These are phyloP conservation scores for Campoplex nolae DNA, from an alignment of 2,888 invertebrate species.

Conservation along the genomic window DNA sequence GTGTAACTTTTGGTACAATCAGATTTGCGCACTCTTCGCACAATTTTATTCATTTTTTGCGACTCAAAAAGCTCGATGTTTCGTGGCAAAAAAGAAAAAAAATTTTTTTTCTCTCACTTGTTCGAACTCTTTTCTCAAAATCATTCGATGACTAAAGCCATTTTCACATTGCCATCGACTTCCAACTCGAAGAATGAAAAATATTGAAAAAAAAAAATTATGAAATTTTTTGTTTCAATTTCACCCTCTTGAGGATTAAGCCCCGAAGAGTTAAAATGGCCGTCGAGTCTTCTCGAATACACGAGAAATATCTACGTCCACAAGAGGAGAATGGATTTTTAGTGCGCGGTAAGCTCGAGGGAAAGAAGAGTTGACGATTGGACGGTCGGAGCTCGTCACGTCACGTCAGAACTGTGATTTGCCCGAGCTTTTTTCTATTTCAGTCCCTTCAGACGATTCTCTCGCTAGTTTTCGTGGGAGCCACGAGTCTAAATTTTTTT, in stretches of 20 bases:
- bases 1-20: background rate
- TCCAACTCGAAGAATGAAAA: too few relatives aligned
- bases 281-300: background rate
- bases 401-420: conserved; percentile 9
- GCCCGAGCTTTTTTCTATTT: background rate
- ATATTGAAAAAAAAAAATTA: background rate
- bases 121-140: too few relatives aligned
- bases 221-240: background rate
- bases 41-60: background rate
- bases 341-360: background rate
- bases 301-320: background rate
- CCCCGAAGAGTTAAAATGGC: background rate
- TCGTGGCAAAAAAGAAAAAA: background rate
- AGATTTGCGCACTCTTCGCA: background rate
- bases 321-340: conserved; percentile 5
- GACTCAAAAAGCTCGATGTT: background rate
- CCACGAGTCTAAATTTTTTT: background rate
- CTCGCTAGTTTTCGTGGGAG: conserved; percentile 2
- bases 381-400: conserved; percentile 22
- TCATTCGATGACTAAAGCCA: too few relatives aligned
- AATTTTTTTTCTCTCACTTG: too few relatives aligned
- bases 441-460: background rate
- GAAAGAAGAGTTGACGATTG: conserved; percentile 10
- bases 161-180: too few relatives aligned
- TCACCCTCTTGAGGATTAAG: background rate